Conservation (phyloP, 2,113 vertebrate species). For the Collichthys lucidus region DNA sequence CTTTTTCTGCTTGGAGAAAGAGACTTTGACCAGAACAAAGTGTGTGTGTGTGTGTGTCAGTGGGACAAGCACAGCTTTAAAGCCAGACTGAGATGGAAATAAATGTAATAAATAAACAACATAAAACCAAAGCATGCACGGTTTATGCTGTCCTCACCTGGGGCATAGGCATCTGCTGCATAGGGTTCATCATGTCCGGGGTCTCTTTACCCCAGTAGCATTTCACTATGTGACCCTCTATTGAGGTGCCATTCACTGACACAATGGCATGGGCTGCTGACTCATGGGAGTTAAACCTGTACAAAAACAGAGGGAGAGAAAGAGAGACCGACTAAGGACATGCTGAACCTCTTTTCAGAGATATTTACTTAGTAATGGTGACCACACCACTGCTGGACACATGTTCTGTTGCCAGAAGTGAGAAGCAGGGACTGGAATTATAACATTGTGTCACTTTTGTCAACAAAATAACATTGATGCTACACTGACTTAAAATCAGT, state of each 20-base stretch:
- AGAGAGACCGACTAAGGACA: conserved; percentile 7
- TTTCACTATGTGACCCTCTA: conserved; percentile 96
- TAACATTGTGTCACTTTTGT: too few species aligned
- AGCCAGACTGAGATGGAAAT: background rate
- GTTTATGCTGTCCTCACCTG: conserved; percentile 70
- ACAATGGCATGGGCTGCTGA: conserved; percentile 97
- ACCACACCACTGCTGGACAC: background rate
- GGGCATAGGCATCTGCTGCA: conserved; percentile 90
- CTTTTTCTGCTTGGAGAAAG: background rate
- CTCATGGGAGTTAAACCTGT: conserved; percentile 96
- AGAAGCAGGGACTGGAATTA: background rate
- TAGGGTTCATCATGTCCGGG: conserved; percentile 91
- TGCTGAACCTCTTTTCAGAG: background rate
- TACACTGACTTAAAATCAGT: too few species aligned
- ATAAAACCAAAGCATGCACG: too few species aligned
- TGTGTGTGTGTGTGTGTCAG: too few species aligned
- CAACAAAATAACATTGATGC: too few species aligned
- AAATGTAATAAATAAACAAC: background rate
- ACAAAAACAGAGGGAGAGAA: conserved; percentile 22
- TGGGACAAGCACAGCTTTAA: background rate
- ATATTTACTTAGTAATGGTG: background rate
- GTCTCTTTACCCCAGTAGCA: conserved; percentile 99
- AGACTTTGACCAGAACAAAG: too few species aligned
- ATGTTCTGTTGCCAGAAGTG: background rate
- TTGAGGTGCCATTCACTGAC: conserved; percentile 94